Base-by-base conservation (phyloP, 2,888 invertebrate genomes). In the Heliconius aoede region DNA sequence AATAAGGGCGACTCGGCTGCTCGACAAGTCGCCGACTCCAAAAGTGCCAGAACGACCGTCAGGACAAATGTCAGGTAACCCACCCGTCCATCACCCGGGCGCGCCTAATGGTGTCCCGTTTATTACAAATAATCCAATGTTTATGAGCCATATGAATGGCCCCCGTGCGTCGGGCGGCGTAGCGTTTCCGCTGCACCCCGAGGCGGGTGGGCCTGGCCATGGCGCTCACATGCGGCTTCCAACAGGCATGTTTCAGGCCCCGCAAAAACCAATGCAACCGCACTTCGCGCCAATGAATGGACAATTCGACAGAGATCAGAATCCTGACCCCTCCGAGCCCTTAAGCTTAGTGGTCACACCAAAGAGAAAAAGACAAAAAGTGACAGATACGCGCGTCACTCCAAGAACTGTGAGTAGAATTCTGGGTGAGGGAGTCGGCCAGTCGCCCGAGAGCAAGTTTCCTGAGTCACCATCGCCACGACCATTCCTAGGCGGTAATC, bases 361-460 rank as follows among this genome's bases (percentile, higher is more conserved):
- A 3, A 99, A 99, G 94, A 99, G 99, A 95, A 99, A 99, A 94
- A 96, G 99, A 76, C 99, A 99, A 88, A 99, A 99, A 97, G 98
- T 99, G 86, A 99, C 99, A 58, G 98, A 98, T 88, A 98, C 98
- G 74, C 95, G 98, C 84, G 97, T 98, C 83, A 98, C 98, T 51
- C 98, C 98, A 30, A 95, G 98, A 82, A 98, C 98, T 71, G 98
- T 98, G 67, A 98, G 97, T 89, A 95, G 98, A 82, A 97, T 98
- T 82, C 92, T 98, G 84, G 97, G 97, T 72, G 98, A 98, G 84
- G 97, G 97, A 68, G 95, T 96, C 84, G 96, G 96, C 74, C 96
- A 96, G 84, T 96, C 96, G 78, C 96, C 96, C 74, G 96, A 93
- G 86, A 90, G 89, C 85, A 93, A 92, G 86, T 91, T 95, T 88